Evolutionary conservation across 1,140 invertebrate genomes (phyloP), one percentile per base, ranked within the genome.

Genomic region (Chrysopa pallens): DNA sequence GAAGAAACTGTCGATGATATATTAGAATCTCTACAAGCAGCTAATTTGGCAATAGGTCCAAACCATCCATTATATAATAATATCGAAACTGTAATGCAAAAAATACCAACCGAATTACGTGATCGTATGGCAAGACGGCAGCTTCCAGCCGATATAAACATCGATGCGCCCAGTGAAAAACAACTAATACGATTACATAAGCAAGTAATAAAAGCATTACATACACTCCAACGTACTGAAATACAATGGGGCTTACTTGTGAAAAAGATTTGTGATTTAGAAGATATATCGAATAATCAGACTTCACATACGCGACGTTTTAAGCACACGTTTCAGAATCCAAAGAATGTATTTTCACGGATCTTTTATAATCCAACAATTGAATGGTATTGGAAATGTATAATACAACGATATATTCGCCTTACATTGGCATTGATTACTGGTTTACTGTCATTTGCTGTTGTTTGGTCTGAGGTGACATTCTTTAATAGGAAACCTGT

Each of bases 401-500:
- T 82, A 27, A 46, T 90, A 1, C 74, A 78, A 48, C 72, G 75
- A 40, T 84, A 86, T 51, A 72, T 84, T 17, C 69, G 84, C 46
- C 81, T 84, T 54, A 53, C 72, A 1, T 53, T 83, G 38, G 83
- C 86, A 7, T 60, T 93, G 38, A 51, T 81, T 1, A 76, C 87
- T 6, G 78, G 75, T 3, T 64, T 81, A 27, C 69, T 98, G 56
- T 95, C 92, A 0, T 63, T 84, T 15, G 75, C 84, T 55, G 89
- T 98, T 36, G 84, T 99, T 9, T 98, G 95, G 94, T 97, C 92
- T 6, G 96, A 99, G 69, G 78, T 96, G 40, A 94, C 94, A 1
- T 98, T 99, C 62, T 98, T 98, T 64, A 85, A 84, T 51, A 79
- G 84, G 56, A 59, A 64, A 17, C 94, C 94, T 1, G 84, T 92